Evolutionary conservation across 2,113 vertebrate species (phyloP).

Genomic region (Ictidomys tridecemlineatus): DNA sequence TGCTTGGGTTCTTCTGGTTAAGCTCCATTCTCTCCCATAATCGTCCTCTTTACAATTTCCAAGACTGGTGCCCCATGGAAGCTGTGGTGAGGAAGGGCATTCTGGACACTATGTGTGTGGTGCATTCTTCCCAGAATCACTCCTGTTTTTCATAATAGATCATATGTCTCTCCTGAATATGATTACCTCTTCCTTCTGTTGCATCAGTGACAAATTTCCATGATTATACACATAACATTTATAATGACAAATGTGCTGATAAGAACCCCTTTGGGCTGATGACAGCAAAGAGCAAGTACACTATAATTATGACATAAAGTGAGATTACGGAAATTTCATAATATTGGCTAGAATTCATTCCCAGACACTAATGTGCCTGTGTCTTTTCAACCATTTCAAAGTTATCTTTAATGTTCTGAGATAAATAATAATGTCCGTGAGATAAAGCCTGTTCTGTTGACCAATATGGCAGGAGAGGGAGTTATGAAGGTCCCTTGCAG

Average conservation of each 20-base stretch:
- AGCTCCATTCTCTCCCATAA: neutral
- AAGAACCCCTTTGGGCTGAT: constrained; percentile 58
- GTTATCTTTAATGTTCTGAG: neutral
- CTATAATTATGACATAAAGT: constrained; percentile 69
- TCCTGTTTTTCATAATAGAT: neutral
- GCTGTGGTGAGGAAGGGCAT: neutral
- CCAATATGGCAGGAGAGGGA: neutral
- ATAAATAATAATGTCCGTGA: neutral
- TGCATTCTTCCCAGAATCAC: neutral
- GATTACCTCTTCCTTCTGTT: constrained; percentile 47
- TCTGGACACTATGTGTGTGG: neutral
- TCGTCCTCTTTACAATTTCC: neutral
- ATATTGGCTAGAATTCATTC: constrained; percentile 32
- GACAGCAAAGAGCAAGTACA: constrained; percentile 59
- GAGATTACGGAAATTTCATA: constrained; percentile 58
- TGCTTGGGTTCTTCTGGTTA: neutral
- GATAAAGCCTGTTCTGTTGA: neutral
- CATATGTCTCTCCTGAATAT: neutral
- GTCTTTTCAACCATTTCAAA: neutral
- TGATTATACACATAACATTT: constrained; percentile 65
- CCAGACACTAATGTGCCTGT: neutral
- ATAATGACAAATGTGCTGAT: constrained; percentile 61
- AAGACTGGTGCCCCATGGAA: neutral
- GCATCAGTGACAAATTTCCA: constrained; percentile 56
- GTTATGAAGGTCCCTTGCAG: neutral